Evolutionary conservation across 2,113 vertebrate genomes (phyloP), one percentile per base, ranked within the genome.

Genomic region (Coregonus clupeaformis): DNA sequence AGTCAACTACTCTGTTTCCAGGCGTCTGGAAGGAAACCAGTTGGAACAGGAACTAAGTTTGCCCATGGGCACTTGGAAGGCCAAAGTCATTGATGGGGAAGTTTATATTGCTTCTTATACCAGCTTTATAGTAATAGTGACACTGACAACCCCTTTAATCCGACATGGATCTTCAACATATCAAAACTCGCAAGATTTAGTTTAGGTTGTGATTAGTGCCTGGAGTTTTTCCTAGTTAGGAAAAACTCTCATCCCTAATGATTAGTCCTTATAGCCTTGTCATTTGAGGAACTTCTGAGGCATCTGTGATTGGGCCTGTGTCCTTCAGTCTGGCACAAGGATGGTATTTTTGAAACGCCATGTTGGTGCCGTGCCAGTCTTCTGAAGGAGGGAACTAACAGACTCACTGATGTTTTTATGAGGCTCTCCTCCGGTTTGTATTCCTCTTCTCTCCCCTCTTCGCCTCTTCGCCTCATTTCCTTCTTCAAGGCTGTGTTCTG

Each of bases 341-440:
- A 59, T 63, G 24, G 67, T 81, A 25, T 84, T 75, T 88, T 78
- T 77, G 1, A 27, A 68, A 80, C 79, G 64, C 68, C 57, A n/a
- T n/a, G n/a, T n/a, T n/a, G n/a, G n/a, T n/a, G n/a, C n/a, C n/a
- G n/a, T n/a, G n/a, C n/a, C n/a, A n/a, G n/a, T 52, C 36, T 36
- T 74, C 47, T 67, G 73, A 76, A 66, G 77, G 32, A 72, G 69
- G 77, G 72, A 65, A 29, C 29, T 9, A 16, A 45, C 1, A 5
- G 62, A 78, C 57, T 81, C 75, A 80, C 74, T 85, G 80, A 70
- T 57, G 13, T 1, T 67, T 74, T 81, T 73, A 82, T 3, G 24
- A 80, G 75, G 42, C 62, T 9, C 30, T 20, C 57, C 36, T 42
- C 9, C 36, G 71, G 32, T 87, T 84, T 77, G 68, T 18, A 71